Percentiles rank a stretch among this genome's conserved stretches.
Conservation (phyloP, 2,113 vertebrate species). For the Stomatorhinus ivindoensis region DNA sequence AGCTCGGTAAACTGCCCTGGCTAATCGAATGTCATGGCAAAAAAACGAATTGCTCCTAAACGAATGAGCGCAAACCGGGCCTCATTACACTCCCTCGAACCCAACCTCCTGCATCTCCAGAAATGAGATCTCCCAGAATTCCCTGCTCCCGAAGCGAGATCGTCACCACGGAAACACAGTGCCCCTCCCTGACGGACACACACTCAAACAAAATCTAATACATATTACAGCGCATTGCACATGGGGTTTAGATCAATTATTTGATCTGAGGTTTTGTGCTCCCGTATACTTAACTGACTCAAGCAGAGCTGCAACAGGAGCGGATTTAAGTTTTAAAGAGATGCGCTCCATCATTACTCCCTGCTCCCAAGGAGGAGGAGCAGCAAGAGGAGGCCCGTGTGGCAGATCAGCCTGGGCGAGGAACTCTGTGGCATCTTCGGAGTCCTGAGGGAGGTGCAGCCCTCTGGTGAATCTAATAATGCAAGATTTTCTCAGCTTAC, state of each 20-base stretch:
- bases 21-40: neutral
- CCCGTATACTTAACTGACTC: slow-evolving; percentile 6
- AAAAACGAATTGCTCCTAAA: neutral
- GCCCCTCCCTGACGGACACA: neutral
- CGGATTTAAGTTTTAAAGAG: neutral
- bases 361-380: neutral
- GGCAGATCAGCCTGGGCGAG: neutral
- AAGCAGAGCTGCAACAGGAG: neutral
- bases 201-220: slow-evolving; percentile 11
- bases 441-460: neutral
- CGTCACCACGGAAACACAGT: neutral
- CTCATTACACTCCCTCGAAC: neutral
- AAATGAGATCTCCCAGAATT: slow-evolving; percentile 1
- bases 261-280: slow-evolving; percentile 17
- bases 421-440: neutral
- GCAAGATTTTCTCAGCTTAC: neutral
- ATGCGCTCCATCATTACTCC: neutral
- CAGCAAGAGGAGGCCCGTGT: neutral
- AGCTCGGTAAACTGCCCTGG: neutral
- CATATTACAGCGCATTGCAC: slow-evolving; percentile 9
- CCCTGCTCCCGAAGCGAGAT: slow-evolving; percentile 4
- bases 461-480: slow-evolving; percentile 7
- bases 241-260: slow-evolving; percentile 19
- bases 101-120: neutral
- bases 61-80: neutral